A percentile compares a stretch with the other conserved stretches of the same genome.
These are phyloP conservation scores for Australoheros scitulus DNA, from an alignment of 2,113 vertebrate species.

Conservation along the genomic window DNA sequence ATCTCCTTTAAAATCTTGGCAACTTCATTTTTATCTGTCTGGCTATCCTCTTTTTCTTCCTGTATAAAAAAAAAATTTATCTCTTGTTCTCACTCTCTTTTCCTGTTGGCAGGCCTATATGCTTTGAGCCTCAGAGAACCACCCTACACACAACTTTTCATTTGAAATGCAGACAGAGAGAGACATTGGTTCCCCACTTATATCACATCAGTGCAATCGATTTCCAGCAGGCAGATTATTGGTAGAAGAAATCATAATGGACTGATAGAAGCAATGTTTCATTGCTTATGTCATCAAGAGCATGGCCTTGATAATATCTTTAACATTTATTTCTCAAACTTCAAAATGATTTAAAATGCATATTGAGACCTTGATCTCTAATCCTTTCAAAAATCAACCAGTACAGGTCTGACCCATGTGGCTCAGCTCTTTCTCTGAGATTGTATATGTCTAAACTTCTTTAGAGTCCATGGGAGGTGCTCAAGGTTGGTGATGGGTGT, in stretches of 20 bases:
- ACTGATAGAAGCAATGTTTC: constrained; percentile 9
- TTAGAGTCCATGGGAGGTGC: neutral
- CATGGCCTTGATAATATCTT: neutral
- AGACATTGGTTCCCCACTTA: constrained; percentile 22
- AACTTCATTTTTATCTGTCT: constrained; percentile 15
- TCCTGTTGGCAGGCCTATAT: constrained; percentile 22
- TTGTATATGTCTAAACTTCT: neutral
- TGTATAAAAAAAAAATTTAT: constrained; percentile 11
- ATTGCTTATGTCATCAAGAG: neutral
- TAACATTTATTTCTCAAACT: neutral
- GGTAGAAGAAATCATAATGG: neutral
- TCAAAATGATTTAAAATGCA: neutral
- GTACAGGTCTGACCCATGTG: neutral
- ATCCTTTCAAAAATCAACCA: neutral
- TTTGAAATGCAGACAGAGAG: constrained; percentile 27
- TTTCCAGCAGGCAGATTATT: constrained; percentile 31
- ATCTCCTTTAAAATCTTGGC: constrained; percentile 9
- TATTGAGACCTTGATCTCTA: neutral
- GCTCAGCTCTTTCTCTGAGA: neutral
- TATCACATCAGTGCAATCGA: constrained; percentile 42
- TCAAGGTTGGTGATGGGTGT: neutral
- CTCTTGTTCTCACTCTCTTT: neutral
- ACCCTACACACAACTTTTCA: neutral
- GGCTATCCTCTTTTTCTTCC: neutral
- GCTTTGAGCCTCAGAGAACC: constrained; percentile 32